Evolutionary conservation across 2,797 vertebrate genomes (phyloP).

Genomic region (Chiloscyllium punctatum): DNA sequence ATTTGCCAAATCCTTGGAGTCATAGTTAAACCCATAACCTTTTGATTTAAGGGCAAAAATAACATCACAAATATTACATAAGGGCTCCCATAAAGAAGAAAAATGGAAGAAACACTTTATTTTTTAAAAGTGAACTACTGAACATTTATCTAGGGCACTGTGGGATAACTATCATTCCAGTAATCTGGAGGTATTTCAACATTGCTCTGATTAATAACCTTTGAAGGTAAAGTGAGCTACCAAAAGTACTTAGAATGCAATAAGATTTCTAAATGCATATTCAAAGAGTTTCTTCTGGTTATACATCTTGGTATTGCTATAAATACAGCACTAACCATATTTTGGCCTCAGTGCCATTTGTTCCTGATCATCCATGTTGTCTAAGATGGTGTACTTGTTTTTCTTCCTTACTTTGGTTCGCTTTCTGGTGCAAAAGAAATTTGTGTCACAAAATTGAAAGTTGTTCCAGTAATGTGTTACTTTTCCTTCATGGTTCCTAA

Average conservation of each 20-base stretch:
- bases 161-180: background rate
- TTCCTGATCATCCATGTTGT: constrained; percentile 88
- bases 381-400: constrained; percentile 81
- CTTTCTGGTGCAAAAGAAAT: constrained; percentile 59
- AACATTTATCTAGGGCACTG: background rate
- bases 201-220: background rate
- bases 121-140: background rate
- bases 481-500: background rate
- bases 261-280: too few species aligned
- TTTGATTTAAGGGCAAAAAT: background rate
- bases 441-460: constrained; percentile 36
- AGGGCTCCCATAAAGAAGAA: background rate
- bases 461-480: background rate
- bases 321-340: constrained; percentile 62
- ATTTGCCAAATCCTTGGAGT: background rate
- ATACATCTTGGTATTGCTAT: background rate
- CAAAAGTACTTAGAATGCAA: too few species aligned
- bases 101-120: background rate
- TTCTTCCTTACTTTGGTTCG: constrained; percentile 77
- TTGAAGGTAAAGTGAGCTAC: background rate
- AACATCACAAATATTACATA: background rate
- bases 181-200: background rate
- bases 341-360: constrained; percentile 79
- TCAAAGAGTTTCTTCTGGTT: background rate
- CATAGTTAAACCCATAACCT: background rate